Evolutionary conservation across 2,797 vertebrate genomes (phyloP).

Genomic region (Trachops cirrhosus): DNA sequence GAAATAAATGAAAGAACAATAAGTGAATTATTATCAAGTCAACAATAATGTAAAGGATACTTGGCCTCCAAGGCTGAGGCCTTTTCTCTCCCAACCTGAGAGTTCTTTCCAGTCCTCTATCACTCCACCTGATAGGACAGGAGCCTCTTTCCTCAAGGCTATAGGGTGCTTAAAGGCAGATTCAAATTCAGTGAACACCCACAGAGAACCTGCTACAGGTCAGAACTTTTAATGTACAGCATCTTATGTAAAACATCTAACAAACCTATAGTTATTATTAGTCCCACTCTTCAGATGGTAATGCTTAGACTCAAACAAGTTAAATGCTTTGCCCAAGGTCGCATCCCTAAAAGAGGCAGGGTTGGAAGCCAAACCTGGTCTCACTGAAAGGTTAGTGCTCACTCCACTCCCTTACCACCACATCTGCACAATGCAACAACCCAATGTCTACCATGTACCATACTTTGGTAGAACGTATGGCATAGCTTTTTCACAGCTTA

Average conservation of each 20-base stretch:
- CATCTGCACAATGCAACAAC: background rate
- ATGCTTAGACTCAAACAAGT: background rate
- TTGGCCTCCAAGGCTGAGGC: background rate
- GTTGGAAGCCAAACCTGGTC: background rate
- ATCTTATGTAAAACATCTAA: constrained; percentile 1
- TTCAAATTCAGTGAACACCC: background rate
- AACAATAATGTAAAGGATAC: background rate
- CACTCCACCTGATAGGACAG: background rate
- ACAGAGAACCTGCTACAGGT: background rate
- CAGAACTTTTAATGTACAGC: background rate
- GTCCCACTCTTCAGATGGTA: background rate
- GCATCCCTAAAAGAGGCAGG: background rate
- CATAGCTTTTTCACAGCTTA: background rate
- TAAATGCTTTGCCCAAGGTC: background rate
- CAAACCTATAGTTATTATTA: background rate
- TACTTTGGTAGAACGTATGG: background rate
- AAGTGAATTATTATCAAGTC: background rate
- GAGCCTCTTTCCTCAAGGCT: background rate
- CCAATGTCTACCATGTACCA: background rate
- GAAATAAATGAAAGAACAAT: background rate
- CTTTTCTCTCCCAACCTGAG: background rate
- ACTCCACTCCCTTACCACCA: too few relatives aligned
- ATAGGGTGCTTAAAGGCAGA: background rate
- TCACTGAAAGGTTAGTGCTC: background rate
- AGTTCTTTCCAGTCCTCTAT: background rate